Evolutionary conservation across 1,140 invertebrate species (phyloP), one percentile per base, ranked within the genome.

Genomic region (Cyclina sinensis): DNA sequence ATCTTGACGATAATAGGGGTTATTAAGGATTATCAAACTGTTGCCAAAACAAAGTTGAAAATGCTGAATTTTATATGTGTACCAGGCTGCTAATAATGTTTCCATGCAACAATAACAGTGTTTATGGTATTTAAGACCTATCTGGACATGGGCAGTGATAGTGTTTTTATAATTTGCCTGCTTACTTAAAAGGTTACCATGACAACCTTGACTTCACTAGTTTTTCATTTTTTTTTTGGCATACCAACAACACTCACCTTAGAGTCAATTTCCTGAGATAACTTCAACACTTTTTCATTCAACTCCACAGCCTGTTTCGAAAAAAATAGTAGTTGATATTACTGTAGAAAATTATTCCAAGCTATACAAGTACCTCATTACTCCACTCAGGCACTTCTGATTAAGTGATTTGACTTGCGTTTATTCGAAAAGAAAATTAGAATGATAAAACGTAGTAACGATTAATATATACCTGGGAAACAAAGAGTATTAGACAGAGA

Each of bases 281-380:
- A 65, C 57, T 91, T 91, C 32, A 93, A 83, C 7, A 90, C 91
- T 89, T 92, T 92, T 59, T 90, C 85, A 65, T 93, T 92, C 14
- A 93, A 84, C 84, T 94, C 92, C 12, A 93, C 90, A 18, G 92
- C 92, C 92, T 94, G 86, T 59, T n/a, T 90, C 62, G 84, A 70
- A 74, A 86, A 82, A 46, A 82, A 90, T 1, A 30, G 24, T 9
- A n/a, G 5, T 9, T 21, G 54, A 18, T 4, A 43, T 7, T 14
- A 43, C 5, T 43, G 43, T 43, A 43, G n/a, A n/a, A 57, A 57
- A 57, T 21, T 57, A 57, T 21, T 21, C 51, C 21, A 57, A 11
- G 51, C n/a, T 21, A 57, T 21, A 57, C 21, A 57, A 57, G 51
- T 57, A 57, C 51, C 51, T 21, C 51, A 21, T 57, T 4, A 57